Evolutionary conservation across 1,140 invertebrate species (phyloP).

Genomic region (Sarcophaga peregrina): DNA sequence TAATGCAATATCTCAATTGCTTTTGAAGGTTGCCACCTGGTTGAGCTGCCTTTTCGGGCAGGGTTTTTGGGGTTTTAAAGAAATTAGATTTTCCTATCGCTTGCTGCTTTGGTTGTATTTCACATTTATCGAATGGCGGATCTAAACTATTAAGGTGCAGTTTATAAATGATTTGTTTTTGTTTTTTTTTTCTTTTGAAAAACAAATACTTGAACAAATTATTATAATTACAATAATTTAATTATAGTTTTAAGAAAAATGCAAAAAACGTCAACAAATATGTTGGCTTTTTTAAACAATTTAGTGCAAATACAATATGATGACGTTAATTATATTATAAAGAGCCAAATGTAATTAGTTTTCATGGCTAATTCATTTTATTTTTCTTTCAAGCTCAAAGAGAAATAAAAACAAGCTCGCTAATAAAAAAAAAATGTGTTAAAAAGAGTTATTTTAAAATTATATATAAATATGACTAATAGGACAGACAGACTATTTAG

Average conservation of each 20-base stretch:
- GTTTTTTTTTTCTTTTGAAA: background rate
- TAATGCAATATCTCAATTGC: too few species aligned
- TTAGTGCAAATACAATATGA: background rate
- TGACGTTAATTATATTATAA: conserved; percentile 1
- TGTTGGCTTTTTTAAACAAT: background rate
- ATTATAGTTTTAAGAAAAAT: background rate
- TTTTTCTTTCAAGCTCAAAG: too few species aligned
- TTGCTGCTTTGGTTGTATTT: too few species aligned
- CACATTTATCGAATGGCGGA: too few species aligned
- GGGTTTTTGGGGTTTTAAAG: too few species aligned
- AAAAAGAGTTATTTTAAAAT: background rate
- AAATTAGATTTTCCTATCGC: too few species aligned
- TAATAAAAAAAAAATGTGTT: too few species aligned
- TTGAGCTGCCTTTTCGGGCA: too few species aligned
- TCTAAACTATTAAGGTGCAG: background rate
- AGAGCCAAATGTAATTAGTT: background rate
- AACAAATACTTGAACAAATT: background rate
- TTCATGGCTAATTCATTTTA: background rate
- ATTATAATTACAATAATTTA: background rate
- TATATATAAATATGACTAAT: conserved; percentile 11
- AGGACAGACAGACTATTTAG: background rate
- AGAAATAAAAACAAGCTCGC: too few species aligned
- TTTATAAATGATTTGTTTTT: background rate
- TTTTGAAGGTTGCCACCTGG: too few species aligned
- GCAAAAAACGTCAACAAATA: background rate